A percentile compares a stretch with the other conserved stretches of the same genome.
phyloP scores from a whole-genome alignment of 2,113 vertebrate species.

The Reinhardtius hippoglossoides region DNA sequence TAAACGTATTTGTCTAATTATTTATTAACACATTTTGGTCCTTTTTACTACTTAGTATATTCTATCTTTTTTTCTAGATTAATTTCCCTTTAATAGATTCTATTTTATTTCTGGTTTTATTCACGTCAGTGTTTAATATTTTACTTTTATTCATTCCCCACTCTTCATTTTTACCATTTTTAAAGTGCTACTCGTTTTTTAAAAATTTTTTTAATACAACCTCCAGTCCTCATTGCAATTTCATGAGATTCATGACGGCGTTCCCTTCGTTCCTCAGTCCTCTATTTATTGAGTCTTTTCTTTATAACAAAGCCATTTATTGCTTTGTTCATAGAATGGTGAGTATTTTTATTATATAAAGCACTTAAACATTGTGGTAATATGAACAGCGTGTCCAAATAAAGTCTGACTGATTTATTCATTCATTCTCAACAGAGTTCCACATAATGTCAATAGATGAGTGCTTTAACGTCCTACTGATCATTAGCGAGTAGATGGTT shows the following conservation, averaged over 20 bases:
- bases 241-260: neutral
- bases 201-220: neutral
- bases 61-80: neutral
- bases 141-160: neutral
- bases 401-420: neutral
- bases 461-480: neutral
- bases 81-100: neutral
- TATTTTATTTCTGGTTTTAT: neutral
- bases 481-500: neutral
- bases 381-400: neutral
- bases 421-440: conserved; percentile 31
- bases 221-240: neutral
- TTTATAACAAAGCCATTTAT: neutral
- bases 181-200: neutral
- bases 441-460: conserved; percentile 29
- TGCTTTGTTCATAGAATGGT: neutral
- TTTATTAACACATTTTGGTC: neutral
- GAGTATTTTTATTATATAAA: neutral
- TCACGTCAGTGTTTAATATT: neutral
- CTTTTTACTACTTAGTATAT: neutral
- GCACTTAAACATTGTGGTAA: conserved; percentile 45
- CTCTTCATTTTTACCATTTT: neutral
- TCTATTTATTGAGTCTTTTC: neutral
- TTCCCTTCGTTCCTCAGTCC: neutral
- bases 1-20: neutral